phyloP scores from a whole-genome alignment of 1,140 invertebrate genomes.

The Limonius californicus region DNA sequence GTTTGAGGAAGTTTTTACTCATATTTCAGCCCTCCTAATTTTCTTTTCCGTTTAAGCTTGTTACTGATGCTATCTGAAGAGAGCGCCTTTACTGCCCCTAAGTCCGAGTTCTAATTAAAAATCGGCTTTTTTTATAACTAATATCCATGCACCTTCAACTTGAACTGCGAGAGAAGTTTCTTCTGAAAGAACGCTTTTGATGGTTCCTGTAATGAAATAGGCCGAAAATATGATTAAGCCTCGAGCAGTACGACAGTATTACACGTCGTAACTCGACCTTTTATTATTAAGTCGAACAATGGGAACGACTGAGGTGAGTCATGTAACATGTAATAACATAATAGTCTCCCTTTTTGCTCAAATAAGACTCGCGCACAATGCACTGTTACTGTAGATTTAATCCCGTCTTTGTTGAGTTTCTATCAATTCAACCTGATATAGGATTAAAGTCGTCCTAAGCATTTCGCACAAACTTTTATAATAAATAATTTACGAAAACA shows the following conservation, averaged over 20 bases:
- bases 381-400: conserved; percentile 2
- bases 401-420: not conserved
- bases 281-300: conserved; percentile 10
- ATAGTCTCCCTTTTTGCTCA: conserved; percentile 1
- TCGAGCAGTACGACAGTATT: not conserved
- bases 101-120: conserved; percentile 25
- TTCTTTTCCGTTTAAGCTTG: conserved; percentile 16
- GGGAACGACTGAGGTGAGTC: conserved; percentile 7
- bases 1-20: conserved; percentile 24
- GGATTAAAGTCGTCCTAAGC: too few species aligned
- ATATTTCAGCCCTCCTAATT: conserved; percentile 24
- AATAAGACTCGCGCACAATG: not conserved
- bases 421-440: too few species aligned
- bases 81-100: conserved; percentile 20
- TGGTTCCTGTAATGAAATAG: not conserved
- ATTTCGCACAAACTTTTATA: too few species aligned
- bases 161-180: not conserved
- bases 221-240: conserved; percentile 3
- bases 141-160: not conserved
- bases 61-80: conserved; percentile 25
- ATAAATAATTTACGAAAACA: too few species aligned
- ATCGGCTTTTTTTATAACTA: conserved; percentile 8
- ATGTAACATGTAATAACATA: conserved; percentile 8
- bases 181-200: not conserved
- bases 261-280: not conserved